phyloP scores from a whole-genome alignment of 1,140 invertebrate genomes.

The Orchestia grillus region DNA sequence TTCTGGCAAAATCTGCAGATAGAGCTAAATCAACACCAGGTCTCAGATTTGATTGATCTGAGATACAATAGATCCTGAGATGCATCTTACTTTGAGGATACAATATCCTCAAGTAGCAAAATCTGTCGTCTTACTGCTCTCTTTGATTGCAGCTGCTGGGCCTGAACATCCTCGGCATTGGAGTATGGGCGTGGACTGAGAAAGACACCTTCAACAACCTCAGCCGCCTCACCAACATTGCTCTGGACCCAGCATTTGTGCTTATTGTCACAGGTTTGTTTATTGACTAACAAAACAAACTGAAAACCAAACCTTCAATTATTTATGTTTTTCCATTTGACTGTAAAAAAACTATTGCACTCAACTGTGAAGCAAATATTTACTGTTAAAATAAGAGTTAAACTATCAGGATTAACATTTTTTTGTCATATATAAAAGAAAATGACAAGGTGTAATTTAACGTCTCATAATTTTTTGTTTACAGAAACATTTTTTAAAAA shows the following conservation, averaged over 20 bases:
- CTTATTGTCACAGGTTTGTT: conserved; percentile 90
- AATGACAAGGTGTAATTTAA: no score
- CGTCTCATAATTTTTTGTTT: no score
- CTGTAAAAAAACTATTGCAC: not conserved
- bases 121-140: not conserved
- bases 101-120: no score
- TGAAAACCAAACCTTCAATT: not conserved
- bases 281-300: not conserved
- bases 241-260: conserved; percentile 95
- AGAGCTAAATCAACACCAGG: no score
- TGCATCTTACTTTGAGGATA: no score
- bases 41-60: no score
- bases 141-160: conserved; percentile 82
- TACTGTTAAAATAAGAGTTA: no score
- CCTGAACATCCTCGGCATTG: conserved; percentile 86
- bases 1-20: no score
- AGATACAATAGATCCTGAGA: no score
- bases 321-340: not conserved
- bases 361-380: not conserved
- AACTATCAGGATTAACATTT: not conserved
- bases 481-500: no score
- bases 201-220: conserved; percentile 97
- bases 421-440: not conserved
- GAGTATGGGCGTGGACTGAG: conserved; percentile 96
- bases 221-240: conserved; percentile 79